Conservation (phyloP, 2,888 invertebrate species). For the Phytoseiulus persimilis region DNA sequence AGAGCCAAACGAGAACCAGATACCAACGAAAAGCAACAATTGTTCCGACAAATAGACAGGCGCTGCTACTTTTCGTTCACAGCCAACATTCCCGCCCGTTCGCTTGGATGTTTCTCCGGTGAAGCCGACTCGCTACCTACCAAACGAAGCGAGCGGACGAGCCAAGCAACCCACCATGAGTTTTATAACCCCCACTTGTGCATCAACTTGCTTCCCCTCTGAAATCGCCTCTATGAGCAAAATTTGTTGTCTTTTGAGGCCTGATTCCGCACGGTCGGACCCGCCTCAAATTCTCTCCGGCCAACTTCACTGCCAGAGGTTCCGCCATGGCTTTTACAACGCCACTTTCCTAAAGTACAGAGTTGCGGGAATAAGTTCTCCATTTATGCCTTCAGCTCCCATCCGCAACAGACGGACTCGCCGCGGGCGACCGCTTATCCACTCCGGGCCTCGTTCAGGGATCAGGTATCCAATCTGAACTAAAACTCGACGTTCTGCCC, state of each 20-base stretch:
- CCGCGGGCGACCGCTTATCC: too few species aligned
- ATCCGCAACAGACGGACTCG: too few species aligned
- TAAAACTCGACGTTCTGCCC: neutral
- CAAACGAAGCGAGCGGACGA: neutral
- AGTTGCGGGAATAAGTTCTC: too few species aligned
- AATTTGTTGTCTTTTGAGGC: neutral
- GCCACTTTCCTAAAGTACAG: neutral
- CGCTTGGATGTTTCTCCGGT: neutral
- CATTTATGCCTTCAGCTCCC: too few species aligned
- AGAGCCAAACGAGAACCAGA: neutral
- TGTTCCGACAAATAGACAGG: slow-evolving; percentile 5
- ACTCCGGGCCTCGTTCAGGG: neutral
- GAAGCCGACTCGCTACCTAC: neutral
- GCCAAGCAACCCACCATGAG: neutral
- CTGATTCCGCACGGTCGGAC: neutral
- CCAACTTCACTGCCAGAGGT: neutral
- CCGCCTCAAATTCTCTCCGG: neutral
- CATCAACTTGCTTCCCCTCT: neutral
- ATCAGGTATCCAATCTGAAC: neutral
- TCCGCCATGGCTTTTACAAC: too few species aligned
- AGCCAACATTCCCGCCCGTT: neutral
- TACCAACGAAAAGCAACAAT: neutral
- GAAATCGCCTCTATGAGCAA: neutral
- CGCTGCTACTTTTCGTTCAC: neutral
- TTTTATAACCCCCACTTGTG: neutral